Percentiles rank a stretch among this genome's conserved stretches.
Conservation (phyloP, 2,113 vertebrate genomes). For the Ancistrus triradiatus region DNA sequence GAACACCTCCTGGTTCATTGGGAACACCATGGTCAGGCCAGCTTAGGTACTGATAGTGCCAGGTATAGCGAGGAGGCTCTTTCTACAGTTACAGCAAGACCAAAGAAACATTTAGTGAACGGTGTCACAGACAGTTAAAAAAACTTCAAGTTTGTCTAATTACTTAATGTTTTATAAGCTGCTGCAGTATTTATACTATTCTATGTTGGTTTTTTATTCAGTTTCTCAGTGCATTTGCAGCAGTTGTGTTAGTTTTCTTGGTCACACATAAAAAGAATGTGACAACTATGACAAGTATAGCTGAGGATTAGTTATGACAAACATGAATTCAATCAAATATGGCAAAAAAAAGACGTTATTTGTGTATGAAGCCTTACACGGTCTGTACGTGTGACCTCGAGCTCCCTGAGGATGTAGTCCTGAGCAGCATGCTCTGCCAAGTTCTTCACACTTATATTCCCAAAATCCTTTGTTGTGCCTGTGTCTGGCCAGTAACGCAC, state of each 20-base stretch:
- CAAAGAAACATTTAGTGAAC: background rate
- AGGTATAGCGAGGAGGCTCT: slow-evolving; percentile 68
- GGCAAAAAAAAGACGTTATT: too few species aligned
- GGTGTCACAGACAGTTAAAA: too few species aligned
- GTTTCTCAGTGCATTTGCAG: too few species aligned
- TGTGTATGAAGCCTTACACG: slow-evolving; percentile 64
- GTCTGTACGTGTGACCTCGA: slow-evolving; percentile 70
- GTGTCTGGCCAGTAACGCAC: slow-evolving; percentile 81
- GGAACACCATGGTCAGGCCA: slow-evolving; percentile 87
- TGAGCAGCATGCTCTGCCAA: slow-evolving; percentile 70
- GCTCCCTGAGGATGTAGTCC: slow-evolving; percentile 76
- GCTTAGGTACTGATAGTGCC: slow-evolving; percentile 85
- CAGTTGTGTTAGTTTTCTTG: too few species aligned
- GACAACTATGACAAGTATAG: too few species aligned
- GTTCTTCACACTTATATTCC: slow-evolving; percentile 65
- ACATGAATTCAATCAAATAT: too few species aligned
- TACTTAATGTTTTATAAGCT: too few species aligned
- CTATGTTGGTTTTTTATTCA: too few species aligned
- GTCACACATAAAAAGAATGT: too few species aligned
- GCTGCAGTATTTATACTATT: too few species aligned
- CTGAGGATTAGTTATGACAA: too few species aligned
- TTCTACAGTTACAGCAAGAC: slow-evolving; percentile 55
- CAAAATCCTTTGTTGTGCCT: slow-evolving; percentile 66
- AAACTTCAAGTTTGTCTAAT: too few species aligned
- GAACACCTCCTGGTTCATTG: slow-evolving; percentile 77